Percentiles rank a stretch among this genome's conserved stretches.
These are phyloP conservation scores for Bufo gargarizans DNA, from an alignment of 2,113 vertebrate species.

Conservation along the genomic window DNA sequence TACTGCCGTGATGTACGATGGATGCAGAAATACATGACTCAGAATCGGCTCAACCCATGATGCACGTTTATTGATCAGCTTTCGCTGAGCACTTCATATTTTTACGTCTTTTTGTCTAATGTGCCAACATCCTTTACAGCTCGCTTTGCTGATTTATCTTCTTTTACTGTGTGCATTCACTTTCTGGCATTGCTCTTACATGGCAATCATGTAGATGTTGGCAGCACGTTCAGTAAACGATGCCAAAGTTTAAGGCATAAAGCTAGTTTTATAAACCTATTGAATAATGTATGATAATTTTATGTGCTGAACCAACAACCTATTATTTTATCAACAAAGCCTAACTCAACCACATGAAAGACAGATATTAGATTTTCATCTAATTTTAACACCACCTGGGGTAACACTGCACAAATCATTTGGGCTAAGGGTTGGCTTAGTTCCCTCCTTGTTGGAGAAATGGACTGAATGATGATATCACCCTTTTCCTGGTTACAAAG, in stretches of 20 bases:
- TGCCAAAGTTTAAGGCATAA: constrained; percentile 31
- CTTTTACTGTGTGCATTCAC: background rate
- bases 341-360: constrained; percentile 7
- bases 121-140: background rate
- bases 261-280: constrained; percentile 20
- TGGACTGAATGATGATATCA: constrained; percentile 5
- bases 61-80: background rate
- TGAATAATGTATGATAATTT: constrained; percentile 50
- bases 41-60: background rate
- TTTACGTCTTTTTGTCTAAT: background rate
- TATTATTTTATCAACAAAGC: constrained; percentile 37
- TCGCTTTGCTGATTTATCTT: background rate
- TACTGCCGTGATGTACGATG: background rate
- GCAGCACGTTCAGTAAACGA: background rate
- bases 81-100: background rate
- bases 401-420: constrained; percentile 7
- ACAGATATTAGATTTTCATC: constrained; percentile 14
- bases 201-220: background rate
- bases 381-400: background rate
- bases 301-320: constrained; percentile 34
- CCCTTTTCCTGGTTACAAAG: background rate
- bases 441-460: background rate
- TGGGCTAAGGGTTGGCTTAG: background rate
- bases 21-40: background rate
- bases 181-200: background rate